Conservation (phyloP, 2,113 vertebrate species). For the Plecotus auritus region DNA sequence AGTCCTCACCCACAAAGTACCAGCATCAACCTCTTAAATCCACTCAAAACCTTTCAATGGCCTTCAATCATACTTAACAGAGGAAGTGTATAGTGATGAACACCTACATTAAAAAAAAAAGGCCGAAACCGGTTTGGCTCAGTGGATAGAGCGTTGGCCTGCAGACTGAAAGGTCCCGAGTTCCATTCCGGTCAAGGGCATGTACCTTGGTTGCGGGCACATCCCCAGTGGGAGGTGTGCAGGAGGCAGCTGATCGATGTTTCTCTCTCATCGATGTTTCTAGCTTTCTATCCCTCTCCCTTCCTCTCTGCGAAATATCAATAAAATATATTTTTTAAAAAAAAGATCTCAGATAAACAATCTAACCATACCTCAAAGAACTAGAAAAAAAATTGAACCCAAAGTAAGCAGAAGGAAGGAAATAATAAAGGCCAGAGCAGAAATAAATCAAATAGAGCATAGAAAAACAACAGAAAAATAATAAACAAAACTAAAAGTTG, state of each 20-base stretch:
- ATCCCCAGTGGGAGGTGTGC: too few relatives aligned
- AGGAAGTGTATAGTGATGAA: not conserved
- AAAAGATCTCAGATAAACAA: not conserved
- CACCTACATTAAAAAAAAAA: not conserved
- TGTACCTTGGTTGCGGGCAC: too few relatives aligned
- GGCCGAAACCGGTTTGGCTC: too few relatives aligned
- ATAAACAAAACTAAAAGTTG: not conserved
- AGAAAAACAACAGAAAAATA: not conserved
- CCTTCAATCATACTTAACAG: not conserved
- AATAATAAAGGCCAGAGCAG: not conserved
- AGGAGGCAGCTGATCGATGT: too few relatives aligned
- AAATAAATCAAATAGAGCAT: not conserved
- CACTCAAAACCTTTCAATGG: not conserved
- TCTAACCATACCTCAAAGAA: not conserved
- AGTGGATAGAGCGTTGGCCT: too few relatives aligned
- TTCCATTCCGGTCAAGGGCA: too few relatives aligned
- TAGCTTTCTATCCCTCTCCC: too few relatives aligned
- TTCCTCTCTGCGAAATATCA: too few relatives aligned
- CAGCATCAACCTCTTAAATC: not conserved
- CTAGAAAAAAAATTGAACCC: not conserved
- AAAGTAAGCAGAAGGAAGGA: not conserved
- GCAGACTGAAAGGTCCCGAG: too few relatives aligned
- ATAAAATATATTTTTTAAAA: too few relatives aligned
- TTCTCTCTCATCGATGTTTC: too few relatives aligned
- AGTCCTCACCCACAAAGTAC: accelerated